phyloP scores from a whole-genome alignment of 1,140 invertebrate species.

The Eulimnadia texana region DNA sequence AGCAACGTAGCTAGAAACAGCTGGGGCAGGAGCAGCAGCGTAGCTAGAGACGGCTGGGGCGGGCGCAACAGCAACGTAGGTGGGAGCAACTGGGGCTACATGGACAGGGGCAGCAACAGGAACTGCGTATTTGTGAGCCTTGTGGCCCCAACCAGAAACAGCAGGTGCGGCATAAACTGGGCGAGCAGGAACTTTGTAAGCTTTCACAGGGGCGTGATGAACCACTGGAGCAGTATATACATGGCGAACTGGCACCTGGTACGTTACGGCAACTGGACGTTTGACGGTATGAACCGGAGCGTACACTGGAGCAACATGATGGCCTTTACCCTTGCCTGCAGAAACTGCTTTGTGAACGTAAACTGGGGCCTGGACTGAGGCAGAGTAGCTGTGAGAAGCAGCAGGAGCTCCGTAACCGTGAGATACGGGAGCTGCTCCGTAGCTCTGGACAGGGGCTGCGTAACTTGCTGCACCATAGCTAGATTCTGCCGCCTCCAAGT shows the following conservation, averaged over 20 bases:
- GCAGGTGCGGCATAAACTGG: not conserved
- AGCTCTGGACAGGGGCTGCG: not conserved
- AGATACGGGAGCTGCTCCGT: not conserved
- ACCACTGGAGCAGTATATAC: not conserved
- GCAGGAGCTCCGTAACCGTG: not conserved
- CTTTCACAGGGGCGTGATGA: not conserved
- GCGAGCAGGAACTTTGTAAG: not conserved
- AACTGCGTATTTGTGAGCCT: no score
- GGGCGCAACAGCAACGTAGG: not conserved
- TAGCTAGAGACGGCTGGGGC: not conserved
- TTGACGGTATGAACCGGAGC: no score
- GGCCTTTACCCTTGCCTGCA: no score
- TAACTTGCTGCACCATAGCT: not conserved
- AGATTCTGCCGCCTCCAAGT: not conserved
- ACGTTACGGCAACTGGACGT: no score
- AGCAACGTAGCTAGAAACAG: not conserved
- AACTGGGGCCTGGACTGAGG: no score
- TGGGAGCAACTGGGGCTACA: not conserved
- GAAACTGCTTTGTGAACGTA: no score
- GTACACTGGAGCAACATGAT: no score
- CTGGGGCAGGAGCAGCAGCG: not conserved
- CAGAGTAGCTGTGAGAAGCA: no score
- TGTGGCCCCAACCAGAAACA: not conserved
- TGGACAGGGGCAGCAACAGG: not conserved
- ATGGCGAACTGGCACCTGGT: not conserved